Evolutionary conservation across 2,888 invertebrate genomes (phyloP), one percentile per base, ranked within the genome.

Genomic region (Brachypterus glaber): DNA sequence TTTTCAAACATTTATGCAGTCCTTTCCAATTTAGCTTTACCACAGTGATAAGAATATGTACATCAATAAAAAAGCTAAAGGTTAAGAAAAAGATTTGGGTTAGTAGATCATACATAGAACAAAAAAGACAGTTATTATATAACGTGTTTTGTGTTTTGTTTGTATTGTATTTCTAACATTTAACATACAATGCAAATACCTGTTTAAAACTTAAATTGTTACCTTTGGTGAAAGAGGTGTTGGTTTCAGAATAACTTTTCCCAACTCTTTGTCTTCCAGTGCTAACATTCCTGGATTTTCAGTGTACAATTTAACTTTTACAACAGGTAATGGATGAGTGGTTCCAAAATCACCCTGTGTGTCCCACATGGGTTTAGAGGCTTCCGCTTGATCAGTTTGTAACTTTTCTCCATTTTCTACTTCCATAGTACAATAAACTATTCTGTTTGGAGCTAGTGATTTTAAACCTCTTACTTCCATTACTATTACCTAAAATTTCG

Each of bases 381-480:
- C 97, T 70, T 98, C 97, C 1, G 97, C 97, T 69, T 97, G 97
- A 69, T 97, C 98, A 2, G 98, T 98, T 70, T 98, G 97, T 43
- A 98, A 73, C 66, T 98, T 98, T 62, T 96, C 95, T 30, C 96
- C 95, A 44, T 93, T 96, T 68, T 99, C 98, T 24, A 98, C 95
- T 70, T 99, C 98, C 98, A 98, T 99, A 14, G 97, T 98, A 68
- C 98, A 99, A 70, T 98, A 98, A 34, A 98, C 96, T 63, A 98
- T 96, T 59, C 96, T 81, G 73, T 95, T 97, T 21, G 92, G 87
- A 46, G 95, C 86, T 59, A 99, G 72, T 37, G 93, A 92, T 70
- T 96, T 97, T 50, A 98, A 74, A 52, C 95, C 95, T 68, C 96
- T 92, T 37, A 98, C 97, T 73, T 99, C 97, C 89, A 97, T 93